Evolutionary conservation across 2,797 vertebrate genomes (phyloP), one percentile per base, ranked within the genome.

Genomic region (Chanos chanos): DNA sequence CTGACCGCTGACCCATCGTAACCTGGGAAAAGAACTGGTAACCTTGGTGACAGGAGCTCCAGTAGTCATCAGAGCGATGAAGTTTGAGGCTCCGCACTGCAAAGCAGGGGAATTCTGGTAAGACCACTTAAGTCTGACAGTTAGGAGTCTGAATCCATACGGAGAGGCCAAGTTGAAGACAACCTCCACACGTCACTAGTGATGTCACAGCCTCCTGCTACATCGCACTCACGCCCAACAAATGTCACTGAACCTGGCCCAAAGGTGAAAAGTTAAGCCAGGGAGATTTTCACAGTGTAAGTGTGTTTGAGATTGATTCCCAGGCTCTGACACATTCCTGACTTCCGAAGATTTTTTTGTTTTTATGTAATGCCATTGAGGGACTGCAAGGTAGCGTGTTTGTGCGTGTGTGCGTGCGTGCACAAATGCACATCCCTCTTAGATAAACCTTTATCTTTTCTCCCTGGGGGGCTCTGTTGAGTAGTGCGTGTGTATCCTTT

Each of bases 91-190:
- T n/a, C n/a, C n/a, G 31, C 61, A 58, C 28, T 36, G 27, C 25
- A 66, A 49, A 7, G 28, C 13, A 43, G 13, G 43, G 45, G 50
- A 51, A 33, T 44, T 58, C 39, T 66, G 63, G 31, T 33, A 36
- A 66, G 55, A n/a, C 10, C 13, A 66, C 64, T 70, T 62, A 56
- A 49, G 45, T 52, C 21, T n/a, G 19, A 41, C 40, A 13, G 33
- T 8, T 25, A 19, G 13, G 12, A 53, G 22, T 8, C 39, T 47
- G 28, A 10, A 19, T 33, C 15, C 31, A 49, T 28, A 45, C 60
- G 55, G n/a, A n/a, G n/a, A n/a, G n/a, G n/a, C n/a, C n/a, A n/a
- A n/a, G n/a, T n/a, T 10, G 9, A 5, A 16, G 27, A 27, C 49
- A 27, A 12, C 40, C 43, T 28, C 27, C 40, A 47, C 28, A 41